phyloP scores from a whole-genome alignment of 2,888 invertebrate species.

The Andrena flavipes region DNA sequence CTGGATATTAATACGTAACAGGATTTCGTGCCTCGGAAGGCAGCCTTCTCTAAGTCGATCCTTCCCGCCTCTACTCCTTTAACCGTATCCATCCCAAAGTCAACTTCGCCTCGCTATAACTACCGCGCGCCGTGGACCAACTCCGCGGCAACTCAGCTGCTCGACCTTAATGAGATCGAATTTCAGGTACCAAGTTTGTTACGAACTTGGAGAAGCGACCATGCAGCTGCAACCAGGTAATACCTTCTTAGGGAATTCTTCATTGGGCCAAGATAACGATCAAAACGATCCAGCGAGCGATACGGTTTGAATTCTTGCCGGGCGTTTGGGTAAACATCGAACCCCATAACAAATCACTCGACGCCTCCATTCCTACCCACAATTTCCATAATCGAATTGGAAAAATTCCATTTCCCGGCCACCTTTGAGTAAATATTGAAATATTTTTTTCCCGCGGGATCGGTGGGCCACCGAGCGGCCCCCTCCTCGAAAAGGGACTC shows the following conservation, averaged over 20 bases:
- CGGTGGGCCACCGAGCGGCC: constrained; percentile 60
- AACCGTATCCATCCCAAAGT: constrained; percentile 57
- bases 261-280: neutral
- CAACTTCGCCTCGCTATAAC: constrained; percentile 52
- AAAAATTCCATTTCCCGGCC: constrained; percentile 63
- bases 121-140: constrained; percentile 50
- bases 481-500: constrained; percentile 27
- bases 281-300: neutral
- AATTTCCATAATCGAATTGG: constrained; percentile 35
- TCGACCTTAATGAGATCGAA: constrained; percentile 66
- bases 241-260: constrained; percentile 19
- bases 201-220: constrained; percentile 40
- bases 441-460: constrained; percentile 76
- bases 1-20: constrained; percentile 55
- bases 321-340: constrained; percentile 18
- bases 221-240: neutral
- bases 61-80: constrained; percentile 29
- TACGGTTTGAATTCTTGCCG: neutral
- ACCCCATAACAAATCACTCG: constrained; percentile 23
- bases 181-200: constrained; percentile 58
- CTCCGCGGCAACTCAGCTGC: constrained; percentile 49
- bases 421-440: constrained; percentile 80
- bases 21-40: constrained; percentile 48
- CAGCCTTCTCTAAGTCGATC: constrained; percentile 39
- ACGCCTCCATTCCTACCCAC: neutral